A percentile compares a stretch with the other conserved stretches of the same genome.
Evolutionary conservation across 2,888 invertebrate species (phyloP).

Genomic region (Rhodophaea formosa): DNA sequence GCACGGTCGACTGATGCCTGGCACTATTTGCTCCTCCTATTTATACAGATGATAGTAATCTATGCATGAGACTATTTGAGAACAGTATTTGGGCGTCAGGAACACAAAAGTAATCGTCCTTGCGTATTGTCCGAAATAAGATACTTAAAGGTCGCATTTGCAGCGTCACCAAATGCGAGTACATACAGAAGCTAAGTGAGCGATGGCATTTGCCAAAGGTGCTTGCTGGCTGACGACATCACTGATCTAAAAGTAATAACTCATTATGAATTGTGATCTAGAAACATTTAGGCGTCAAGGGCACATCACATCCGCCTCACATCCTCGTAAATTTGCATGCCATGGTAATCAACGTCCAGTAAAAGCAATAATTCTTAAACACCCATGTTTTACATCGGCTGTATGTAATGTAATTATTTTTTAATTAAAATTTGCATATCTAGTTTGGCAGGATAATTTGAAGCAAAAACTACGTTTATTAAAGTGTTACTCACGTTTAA

Average conservation of each 20-base stretch:
- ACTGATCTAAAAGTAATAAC: constrained; percentile 36
- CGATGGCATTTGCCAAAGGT: constrained; percentile 47
- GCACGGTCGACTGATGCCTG: constrained; percentile 54
- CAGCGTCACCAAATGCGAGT: constrained; percentile 25
- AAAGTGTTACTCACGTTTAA: constrained; percentile 8
- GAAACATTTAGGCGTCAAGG: constrained; percentile 41
- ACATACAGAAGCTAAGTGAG: constrained; percentile 33
- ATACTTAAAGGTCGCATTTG: constrained; percentile 39
- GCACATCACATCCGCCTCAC: constrained; percentile 36
- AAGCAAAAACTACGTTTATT: constrained; percentile 19
- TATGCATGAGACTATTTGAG: constrained; percentile 41
- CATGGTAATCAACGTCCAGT: constrained; percentile 9
- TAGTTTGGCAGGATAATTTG: constrained; percentile 28
- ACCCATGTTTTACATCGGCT: not conserved
- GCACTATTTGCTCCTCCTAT: constrained; percentile 46
- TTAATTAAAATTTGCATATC: constrained; percentile 34
- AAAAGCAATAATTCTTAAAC: not conserved
- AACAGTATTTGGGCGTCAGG: constrained; percentile 49
- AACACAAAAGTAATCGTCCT: constrained; percentile 56
- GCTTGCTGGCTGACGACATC: constrained; percentile 28
- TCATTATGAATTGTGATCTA: constrained; percentile 39
- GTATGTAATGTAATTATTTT: constrained; percentile 20
- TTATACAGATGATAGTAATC: constrained; percentile 60
- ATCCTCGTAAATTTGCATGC: constrained; percentile 39
- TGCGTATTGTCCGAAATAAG: constrained; percentile 48